phyloP scores from a whole-genome alignment of 2,797 vertebrate species.

The Clarias pachynema region DNA sequence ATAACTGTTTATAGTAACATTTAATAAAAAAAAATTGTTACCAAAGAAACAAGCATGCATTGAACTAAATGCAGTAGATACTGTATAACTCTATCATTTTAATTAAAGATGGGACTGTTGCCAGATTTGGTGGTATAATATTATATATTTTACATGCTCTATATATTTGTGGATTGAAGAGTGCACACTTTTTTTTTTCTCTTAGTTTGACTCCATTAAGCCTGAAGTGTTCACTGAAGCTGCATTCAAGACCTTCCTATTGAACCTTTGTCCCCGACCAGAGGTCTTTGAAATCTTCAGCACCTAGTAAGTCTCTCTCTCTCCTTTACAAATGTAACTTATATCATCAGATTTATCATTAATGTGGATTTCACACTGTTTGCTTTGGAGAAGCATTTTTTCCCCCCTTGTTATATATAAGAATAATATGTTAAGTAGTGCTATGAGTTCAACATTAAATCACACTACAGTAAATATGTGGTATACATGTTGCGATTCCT shows the following conservation, averaged over 20 bases:
- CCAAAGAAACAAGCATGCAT: not conserved
- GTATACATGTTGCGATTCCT: not conserved
- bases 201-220: conserved; percentile 91
- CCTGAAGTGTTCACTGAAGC: conserved; percentile 90
- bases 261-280: conserved; percentile 88
- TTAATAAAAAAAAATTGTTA: not conserved
- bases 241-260: conserved; percentile 87
- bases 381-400: no score
- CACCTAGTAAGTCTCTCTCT: conserved; percentile 81
- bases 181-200: conserved; percentile 9
- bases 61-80: not conserved
- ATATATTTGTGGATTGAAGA: not conserved
- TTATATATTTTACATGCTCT: not conserved
- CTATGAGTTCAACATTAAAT: not conserved
- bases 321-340: not conserved
- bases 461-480: not conserved
- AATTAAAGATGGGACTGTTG: not conserved
- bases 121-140: not conserved
- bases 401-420: no score
- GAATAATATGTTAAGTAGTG: no score
- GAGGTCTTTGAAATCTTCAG: conserved; percentile 97
- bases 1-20: not conserved
- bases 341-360: no score
- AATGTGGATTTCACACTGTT: no score
- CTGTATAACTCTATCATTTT: no score